phyloP scores from a whole-genome alignment of 2,797 vertebrate genomes.

The Scomberomorus guttatus region DNA sequence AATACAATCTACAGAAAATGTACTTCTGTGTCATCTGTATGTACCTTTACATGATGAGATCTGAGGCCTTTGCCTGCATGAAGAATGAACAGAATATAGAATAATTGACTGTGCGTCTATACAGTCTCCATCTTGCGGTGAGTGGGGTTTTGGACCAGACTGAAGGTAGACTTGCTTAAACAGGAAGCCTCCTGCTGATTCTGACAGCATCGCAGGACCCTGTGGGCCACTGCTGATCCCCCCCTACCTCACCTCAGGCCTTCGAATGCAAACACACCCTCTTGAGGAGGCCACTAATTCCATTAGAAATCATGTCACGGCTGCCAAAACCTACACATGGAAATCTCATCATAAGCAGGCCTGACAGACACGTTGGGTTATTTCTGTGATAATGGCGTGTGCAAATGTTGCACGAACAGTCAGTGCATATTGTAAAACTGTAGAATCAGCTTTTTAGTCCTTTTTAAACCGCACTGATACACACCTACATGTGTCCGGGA shows the following conservation, averaged over 20 bases:
- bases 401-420: conserved; percentile 2
- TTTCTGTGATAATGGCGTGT: conserved; percentile 6
- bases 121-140: conserved; percentile 1
- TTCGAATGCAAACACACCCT: conserved; percentile 19
- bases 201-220: conserved; percentile 22
- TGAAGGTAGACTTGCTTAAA: conserved; percentile 37
- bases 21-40: neutral
- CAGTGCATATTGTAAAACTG: neutral
- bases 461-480: neutral
- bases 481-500: neutral
- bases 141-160: conserved; percentile 45
- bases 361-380: neutral
- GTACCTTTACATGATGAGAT: neutral
- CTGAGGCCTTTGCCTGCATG: neutral
- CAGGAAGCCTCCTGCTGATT: conserved; percentile 62
- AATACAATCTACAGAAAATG: conserved; percentile 3
- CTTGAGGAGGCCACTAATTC: conserved; percentile 22
- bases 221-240: conserved; percentile 21
- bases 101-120: conserved; percentile 36
- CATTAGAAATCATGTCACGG: neutral
- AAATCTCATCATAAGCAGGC: conserved; percentile 15
- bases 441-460: neutral
- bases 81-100: conserved; percentile 16
- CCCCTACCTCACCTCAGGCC: conserved; percentile 22
- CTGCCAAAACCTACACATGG: conserved; percentile 35